A percentile compares a stretch with the other conserved stretches of the same genome.
Evolutionary conservation across 2,113 vertebrate genomes (phyloP).

Genomic region (Rhinoderma darwinii): DNA sequence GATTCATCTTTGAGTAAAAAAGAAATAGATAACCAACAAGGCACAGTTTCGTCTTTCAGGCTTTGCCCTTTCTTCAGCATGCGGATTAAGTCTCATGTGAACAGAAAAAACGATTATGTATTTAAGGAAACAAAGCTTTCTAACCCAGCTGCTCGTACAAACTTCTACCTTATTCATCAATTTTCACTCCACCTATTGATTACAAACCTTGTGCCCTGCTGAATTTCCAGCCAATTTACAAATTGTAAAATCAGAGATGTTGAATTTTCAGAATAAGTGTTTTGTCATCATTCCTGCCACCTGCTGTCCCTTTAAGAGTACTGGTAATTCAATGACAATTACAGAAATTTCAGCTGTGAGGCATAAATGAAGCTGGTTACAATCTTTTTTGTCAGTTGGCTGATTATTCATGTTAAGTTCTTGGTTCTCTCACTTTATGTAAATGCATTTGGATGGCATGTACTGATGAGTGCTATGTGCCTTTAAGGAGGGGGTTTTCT

Average conservation of each 20-base stretch:
- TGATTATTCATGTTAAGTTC: neutral
- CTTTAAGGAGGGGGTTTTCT: neutral
- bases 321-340: neutral
- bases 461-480: neutral
- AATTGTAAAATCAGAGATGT: slow-evolving; percentile 35
- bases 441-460: neutral
- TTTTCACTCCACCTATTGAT: slow-evolving; percentile 23
- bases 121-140: slow-evolving; percentile 41
- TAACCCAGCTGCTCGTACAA: slow-evolving; percentile 18
- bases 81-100: slow-evolving; percentile 37
- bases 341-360: neutral
- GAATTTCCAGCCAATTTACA: slow-evolving; percentile 25
- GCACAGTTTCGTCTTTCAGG: slow-evolving; percentile 13
- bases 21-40: neutral
- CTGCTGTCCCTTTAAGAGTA: slow-evolving; percentile 24
- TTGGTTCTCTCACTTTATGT: neutral
- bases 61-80: slow-evolving; percentile 1
- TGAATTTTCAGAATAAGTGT: slow-evolving; percentile 11
- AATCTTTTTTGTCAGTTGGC: neutral
- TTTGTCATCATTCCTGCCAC: slow-evolving; percentile 24
- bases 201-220: neutral
- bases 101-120: slow-evolving; percentile 13
- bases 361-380: slow-evolving; percentile 3
- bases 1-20: slow-evolving; percentile 32
- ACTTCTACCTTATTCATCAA: slow-evolving; percentile 40